Conservation (phyloP, 37 sponge, comb jelly and placozoan species). For the Corticium candelabrum region DNA sequence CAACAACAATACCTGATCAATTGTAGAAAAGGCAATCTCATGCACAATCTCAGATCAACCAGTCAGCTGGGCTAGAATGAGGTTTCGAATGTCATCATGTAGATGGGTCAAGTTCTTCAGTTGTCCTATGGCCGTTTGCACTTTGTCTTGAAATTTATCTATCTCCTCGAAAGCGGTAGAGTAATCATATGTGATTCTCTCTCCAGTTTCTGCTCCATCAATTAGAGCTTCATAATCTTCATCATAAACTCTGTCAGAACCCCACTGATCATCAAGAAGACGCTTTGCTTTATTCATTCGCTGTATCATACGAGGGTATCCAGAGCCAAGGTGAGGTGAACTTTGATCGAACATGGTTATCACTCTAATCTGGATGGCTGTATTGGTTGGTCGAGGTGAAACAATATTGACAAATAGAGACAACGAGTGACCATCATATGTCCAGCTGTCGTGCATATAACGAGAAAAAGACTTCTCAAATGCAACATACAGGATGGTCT, state of each 20-base stretch:
- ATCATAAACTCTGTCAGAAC: constrained; percentile 13
- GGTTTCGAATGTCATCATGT: not conserved
- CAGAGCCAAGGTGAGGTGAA: constrained; percentile 15
- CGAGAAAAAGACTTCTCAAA: constrained; percentile 3
- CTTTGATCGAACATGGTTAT: not conserved
- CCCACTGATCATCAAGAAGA: constrained; percentile 31
- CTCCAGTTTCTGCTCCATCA: constrained; percentile 39
- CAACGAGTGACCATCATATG: constrained; percentile 49
- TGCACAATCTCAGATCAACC: too few relatives aligned
- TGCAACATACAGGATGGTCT: constrained; percentile 9
- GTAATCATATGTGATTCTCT: constrained; percentile 37
- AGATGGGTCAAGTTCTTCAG: not conserved
- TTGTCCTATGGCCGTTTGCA: not conserved
- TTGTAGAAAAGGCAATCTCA: too few relatives aligned
- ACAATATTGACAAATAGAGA: constrained; percentile 23
- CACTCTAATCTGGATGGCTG: constrained; percentile 8
- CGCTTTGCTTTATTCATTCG: constrained; percentile 31
- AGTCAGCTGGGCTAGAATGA: not conserved
- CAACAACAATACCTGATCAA: too few relatives aligned
- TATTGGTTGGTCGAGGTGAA: constrained; percentile 5
- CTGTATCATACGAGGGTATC: constrained; percentile 17
- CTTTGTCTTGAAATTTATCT: not conserved
- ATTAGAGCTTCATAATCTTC: constrained; percentile 46
- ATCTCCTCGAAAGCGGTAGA: not conserved
- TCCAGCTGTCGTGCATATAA: constrained; percentile 29